Base-by-base conservation (phyloP, 2,113 vertebrate genomes). In the Dasypus novemcinctus region DNA sequence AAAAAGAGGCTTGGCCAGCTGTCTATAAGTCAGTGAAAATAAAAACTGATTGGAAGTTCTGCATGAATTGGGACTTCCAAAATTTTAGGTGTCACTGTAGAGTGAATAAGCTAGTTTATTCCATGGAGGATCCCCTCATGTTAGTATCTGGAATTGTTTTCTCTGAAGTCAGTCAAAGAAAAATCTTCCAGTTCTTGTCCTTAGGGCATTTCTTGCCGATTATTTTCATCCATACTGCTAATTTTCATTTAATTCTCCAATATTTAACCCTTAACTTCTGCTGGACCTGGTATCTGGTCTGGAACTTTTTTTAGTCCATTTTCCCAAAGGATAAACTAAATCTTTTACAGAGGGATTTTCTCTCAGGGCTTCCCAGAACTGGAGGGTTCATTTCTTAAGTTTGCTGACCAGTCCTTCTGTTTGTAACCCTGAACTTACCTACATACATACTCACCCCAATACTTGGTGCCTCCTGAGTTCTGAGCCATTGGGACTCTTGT, bases 181-280 rank as follows among this genome's bases (percentile, higher is more conserved):
- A 79, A 90, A 76, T 52, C 25, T 17, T 74, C 36, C 21, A 21
- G 3, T 92, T 92, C 27, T 88, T 91, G 31, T 86, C 31, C 68
- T 82, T 38, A 13, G 33, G 43, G 23, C 21, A 86, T 66, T 89
- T 95, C 12, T 94, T 90, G 25, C 46, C 9, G 66, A 3, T 57
- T 81, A 66, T 31, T 88, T 36, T 92, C 41, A 52, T 71, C 76
- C 33, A 90, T 17, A 85, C 38, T 87, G 36, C 1, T 93, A 13
- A 91, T 36, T 93, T 93, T 79, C 3, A 29, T 71, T 91, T 86
- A 89, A 92, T 61, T 95, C 36, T 20, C 38, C 66, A 49, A 8
- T 84, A 90, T 83, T 90, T 95, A 91, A 23, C 18, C 63, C 38
- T 85, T 95, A 10, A 21, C 84, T 91, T 96, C 15, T 91, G 13